Conservation (phyloP, 2,113 vertebrate species). For the Chunga burmeisteri region DNA sequence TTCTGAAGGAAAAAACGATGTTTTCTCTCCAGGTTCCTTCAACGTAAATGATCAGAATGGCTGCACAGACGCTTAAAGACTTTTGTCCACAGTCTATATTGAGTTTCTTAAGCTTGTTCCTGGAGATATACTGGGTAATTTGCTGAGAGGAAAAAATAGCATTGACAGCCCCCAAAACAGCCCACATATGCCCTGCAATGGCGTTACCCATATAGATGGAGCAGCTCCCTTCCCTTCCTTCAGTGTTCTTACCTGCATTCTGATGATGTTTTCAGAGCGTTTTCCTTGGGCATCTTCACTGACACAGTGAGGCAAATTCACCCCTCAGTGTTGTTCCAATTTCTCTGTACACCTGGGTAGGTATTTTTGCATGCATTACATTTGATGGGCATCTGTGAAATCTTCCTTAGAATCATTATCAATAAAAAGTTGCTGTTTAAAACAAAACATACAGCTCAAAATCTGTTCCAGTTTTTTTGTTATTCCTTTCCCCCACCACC, state of each 20-base stretch:
- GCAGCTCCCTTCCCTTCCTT: background rate
- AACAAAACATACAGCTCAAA: conserved; percentile 5
- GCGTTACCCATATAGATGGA: background rate
- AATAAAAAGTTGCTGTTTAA: background rate
- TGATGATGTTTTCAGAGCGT: background rate
- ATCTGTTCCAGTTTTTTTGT: conserved; percentile 33
- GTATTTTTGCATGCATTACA: background rate
- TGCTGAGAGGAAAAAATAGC: conserved; percentile 12
- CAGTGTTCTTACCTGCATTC: background rate
- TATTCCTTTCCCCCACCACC: conserved; percentile 18
- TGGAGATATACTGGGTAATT: background rate
- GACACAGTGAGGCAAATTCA: background rate
- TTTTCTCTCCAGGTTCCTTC: background rate
- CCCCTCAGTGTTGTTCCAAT: background rate
- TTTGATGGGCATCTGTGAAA: background rate
- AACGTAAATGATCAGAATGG: background rate
- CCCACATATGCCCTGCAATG: background rate
- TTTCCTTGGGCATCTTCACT: background rate
- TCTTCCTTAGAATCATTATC: background rate
- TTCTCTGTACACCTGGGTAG: background rate
- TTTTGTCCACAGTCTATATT: background rate
- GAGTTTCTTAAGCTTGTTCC: background rate
- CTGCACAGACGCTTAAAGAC: background rate
- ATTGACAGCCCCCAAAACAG: conserved; percentile 8
- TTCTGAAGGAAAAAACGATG: background rate